These are phyloP conservation scores for Trachemys scripta DNA, from an alignment of 2,113 vertebrate genomes.

Conservation along the genomic window DNA sequence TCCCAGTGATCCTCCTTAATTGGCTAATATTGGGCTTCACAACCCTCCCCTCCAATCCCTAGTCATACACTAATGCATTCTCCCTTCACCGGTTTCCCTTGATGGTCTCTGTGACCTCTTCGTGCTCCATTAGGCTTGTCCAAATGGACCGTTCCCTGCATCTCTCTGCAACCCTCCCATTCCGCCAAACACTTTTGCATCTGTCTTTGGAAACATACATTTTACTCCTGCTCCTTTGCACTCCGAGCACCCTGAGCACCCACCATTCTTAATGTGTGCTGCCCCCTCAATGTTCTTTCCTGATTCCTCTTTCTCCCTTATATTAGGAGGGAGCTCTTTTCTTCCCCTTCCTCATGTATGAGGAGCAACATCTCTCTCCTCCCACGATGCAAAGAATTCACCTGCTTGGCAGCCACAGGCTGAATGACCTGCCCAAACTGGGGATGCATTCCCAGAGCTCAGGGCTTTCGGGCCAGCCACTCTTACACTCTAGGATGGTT, in stretches of 20 bases:
- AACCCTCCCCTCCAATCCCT: neutral
- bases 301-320: neutral
- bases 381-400: neutral
- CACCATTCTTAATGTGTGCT: neutral
- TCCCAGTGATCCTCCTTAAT: neutral
- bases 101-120: neutral
- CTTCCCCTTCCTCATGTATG: too few relatives aligned
- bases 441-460: neutral
- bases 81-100: neutral
- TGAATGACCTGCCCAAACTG: neutral
- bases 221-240: neutral
- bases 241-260: neutral
- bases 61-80: neutral
- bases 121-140: neutral
- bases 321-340: neutral
- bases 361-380: neutral
- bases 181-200: neutral
- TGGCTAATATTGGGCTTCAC: neutral
- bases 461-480: neutral
- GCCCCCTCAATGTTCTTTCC: neutral
- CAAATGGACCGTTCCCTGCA: neutral
- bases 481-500: neutral
- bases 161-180: neutral
- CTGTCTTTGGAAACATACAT: neutral
- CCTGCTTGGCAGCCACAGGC: too few relatives aligned